These are phyloP conservation scores for Calameuta pallipes DNA, from an alignment of 2,888 invertebrate species.

Conservation along the genomic window DNA sequence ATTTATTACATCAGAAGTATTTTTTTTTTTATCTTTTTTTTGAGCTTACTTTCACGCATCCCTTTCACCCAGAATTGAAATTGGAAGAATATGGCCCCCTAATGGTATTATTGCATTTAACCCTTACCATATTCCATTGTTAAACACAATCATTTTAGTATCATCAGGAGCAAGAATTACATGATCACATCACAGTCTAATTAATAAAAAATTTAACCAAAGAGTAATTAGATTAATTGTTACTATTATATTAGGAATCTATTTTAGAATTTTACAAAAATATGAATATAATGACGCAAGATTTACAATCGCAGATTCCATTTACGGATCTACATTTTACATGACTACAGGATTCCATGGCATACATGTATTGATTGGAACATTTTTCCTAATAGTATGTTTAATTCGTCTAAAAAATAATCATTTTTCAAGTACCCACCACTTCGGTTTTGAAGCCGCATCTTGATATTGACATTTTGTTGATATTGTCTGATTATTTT, in stretches of 20 bases:
- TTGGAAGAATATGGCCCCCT: slow-evolving; percentile 76
- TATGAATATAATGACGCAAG: slow-evolving; percentile 77
- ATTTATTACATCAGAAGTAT: slow-evolving; percentile 37
- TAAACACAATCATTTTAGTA: slow-evolving; percentile 80
- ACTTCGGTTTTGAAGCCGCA: slow-evolving; percentile 37
- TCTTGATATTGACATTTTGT: slow-evolving; percentile 78
- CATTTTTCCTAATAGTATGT: slow-evolving; percentile 69
- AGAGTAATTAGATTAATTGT: slow-evolving; percentile 67
- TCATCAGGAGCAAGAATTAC: slow-evolving; percentile 78
- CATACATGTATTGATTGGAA: slow-evolving; percentile 76
- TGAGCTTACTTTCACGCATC: slow-evolving; percentile 67
- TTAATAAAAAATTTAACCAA: slow-evolving; percentile 63
- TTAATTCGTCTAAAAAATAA: slow-evolving; percentile 67
- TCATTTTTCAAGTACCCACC: slow-evolving; percentile 70
- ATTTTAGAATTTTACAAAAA: slow-evolving; percentile 75
- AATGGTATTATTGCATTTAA: slow-evolving; percentile 73
- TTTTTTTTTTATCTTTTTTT: slow-evolving; percentile 75
- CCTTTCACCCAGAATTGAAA: slow-evolving; percentile 69
- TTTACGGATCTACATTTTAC: slow-evolving; percentile 78
- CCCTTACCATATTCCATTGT: slow-evolving; percentile 76
- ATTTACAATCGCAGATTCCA: slow-evolving; percentile 72
- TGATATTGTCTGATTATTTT: slow-evolving; percentile 73
- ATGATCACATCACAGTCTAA: slow-evolving; percentile 72
- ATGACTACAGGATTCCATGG: slow-evolving; percentile 81
- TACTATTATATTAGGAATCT: slow-evolving; percentile 72